phyloP scores from a whole-genome alignment of 2,113 vertebrate genomes.

The Mirza zaza region DNA sequence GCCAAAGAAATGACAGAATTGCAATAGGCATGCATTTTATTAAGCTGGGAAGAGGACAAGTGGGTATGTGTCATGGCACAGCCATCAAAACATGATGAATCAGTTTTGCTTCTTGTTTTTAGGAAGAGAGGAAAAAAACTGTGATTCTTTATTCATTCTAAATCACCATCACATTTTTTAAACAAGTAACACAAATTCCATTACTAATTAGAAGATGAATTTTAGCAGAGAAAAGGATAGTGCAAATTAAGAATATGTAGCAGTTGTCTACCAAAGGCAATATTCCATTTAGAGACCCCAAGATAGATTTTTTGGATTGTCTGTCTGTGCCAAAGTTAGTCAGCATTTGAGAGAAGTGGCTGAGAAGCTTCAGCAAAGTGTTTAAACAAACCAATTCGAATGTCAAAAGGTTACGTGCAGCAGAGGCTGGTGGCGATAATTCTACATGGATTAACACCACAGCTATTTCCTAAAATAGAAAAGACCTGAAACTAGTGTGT shows the following conservation, averaged over 20 bases:
- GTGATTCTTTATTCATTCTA: not conserved
- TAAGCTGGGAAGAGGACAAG: no score
- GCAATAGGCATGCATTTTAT: not conserved
- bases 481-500: not conserved
- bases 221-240: not conserved
- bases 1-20: not conserved
- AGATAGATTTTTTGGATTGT: not conserved
- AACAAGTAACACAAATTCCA: not conserved
- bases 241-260: not conserved
- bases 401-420: not conserved
- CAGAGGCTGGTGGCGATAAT: not conserved
- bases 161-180: not conserved
- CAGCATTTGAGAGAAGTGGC: not conserved
- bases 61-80: rapidly evolving
- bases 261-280: not conserved
- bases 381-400: conserved; percentile 26
- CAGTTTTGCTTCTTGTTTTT: not conserved
- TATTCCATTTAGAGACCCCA: not conserved
- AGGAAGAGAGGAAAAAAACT: not conserved
- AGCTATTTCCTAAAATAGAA: conserved; percentile 25
- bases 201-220: not conserved
- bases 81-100: not conserved
- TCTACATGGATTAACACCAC: conserved; percentile 9
- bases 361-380: not conserved
- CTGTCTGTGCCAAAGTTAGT: not conserved